Evolutionary conservation across 1,140 invertebrate species (phyloP).

Genomic region (Caerostris darwini): DNA sequence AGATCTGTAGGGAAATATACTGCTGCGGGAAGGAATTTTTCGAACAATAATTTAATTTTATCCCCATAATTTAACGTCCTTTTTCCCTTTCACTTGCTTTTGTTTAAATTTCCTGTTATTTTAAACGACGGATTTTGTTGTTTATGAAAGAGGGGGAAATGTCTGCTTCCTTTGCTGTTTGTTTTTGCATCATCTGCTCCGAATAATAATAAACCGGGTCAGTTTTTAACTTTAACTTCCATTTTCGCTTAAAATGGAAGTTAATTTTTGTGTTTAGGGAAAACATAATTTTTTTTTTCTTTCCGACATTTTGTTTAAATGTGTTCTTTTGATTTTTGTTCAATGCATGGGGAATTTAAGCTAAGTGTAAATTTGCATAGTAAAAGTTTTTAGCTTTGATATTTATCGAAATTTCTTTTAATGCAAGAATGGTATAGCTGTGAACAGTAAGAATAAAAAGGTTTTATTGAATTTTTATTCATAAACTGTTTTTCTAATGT

Average conservation of each 20-base stretch:
- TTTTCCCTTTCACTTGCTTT: not conserved
- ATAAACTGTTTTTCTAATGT: too few relatives aligned
- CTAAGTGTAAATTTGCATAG: not conserved
- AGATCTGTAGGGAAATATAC: slow-evolving; percentile 29
- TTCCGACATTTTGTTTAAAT: not conserved
- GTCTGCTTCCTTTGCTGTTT: slow-evolving; percentile 8
- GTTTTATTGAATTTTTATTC: too few relatives aligned
- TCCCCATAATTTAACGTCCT: slow-evolving; percentile 63
- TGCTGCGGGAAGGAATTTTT: slow-evolving; percentile 12
- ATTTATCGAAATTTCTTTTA: too few relatives aligned
- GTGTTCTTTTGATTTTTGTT: not conserved
- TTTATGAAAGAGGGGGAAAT: not conserved
- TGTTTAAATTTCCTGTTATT: slow-evolving; percentile 63
- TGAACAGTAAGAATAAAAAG: too few relatives aligned
- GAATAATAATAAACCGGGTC: slow-evolving; percentile 30
- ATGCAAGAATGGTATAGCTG: too few relatives aligned
- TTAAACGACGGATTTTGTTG: slow-evolving; percentile 52
- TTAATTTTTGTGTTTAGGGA: slow-evolving; percentile 24
- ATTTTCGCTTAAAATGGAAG: not conserved
- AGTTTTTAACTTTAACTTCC: not conserved
- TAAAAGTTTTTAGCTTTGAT: not conserved
- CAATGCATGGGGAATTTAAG: not conserved
- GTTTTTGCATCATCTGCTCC: slow-evolving; percentile 60
- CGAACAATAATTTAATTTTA: slow-evolving; percentile 72
- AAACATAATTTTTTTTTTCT: slow-evolving; percentile 47